Evolutionary conservation across 1,140 invertebrate species (phyloP).

Genomic region (Drosophila guanche): DNA sequence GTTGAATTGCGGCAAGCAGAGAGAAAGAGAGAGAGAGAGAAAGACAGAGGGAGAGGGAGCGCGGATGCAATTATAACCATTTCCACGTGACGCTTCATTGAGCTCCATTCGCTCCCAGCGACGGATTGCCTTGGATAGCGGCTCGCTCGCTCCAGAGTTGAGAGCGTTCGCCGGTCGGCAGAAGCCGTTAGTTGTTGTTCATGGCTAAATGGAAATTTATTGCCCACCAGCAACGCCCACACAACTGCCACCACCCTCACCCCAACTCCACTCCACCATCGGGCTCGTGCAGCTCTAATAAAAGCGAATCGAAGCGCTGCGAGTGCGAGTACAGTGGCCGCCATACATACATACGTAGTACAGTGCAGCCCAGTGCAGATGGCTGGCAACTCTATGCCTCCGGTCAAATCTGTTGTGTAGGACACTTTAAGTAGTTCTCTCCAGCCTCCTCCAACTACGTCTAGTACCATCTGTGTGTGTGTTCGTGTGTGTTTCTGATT

Average conservation of each 20-base stretch:
- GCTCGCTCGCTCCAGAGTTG: conserved; percentile 24
- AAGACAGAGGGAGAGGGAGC: conserved; percentile 12
- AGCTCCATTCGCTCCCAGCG: conserved; percentile 8
- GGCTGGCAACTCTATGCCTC: conserved; percentile 1
- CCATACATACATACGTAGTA: conserved; percentile 3
- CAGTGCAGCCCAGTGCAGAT: conserved; percentile 17
- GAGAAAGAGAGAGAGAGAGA: neutral
- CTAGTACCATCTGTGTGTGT: neutral
- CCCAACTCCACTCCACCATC: conserved; percentile 7
- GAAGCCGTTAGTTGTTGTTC: conserved; percentile 57
- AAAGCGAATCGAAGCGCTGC: conserved; percentile 42
- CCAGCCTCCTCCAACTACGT: no score
- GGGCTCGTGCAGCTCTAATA: conserved; percentile 40
- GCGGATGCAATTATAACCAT: conserved; percentile 81
- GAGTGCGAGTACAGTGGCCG: no score
- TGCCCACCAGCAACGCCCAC: conserved; percentile 74
- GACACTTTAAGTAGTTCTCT: conserved; percentile 11
- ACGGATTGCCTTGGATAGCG: conserved; percentile 19
- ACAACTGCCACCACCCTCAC: conserved; percentile 40
- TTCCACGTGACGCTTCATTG: conserved; percentile 81
- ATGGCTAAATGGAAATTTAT: conserved; percentile 79
- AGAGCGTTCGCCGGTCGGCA: conserved; percentile 17
- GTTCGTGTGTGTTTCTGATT: neutral
- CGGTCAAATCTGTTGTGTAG: conserved; percentile 1
- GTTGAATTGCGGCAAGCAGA: conserved; percentile 13